Base-by-base conservation (phyloP, 2,797 vertebrate genomes). In the Gallinago nigripennis region DNA sequence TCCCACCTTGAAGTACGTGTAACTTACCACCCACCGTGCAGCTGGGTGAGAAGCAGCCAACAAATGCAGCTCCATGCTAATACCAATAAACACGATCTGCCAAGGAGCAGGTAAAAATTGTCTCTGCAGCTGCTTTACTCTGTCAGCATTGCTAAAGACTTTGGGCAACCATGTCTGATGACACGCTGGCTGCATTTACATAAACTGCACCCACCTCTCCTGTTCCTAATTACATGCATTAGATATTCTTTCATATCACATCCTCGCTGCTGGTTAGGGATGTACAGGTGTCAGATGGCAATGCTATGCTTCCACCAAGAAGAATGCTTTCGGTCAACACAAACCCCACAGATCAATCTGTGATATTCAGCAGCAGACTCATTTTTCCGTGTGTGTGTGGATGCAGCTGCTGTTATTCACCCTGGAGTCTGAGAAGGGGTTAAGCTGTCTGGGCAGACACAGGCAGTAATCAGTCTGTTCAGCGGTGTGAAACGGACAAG, bases 1-100 rank as follows among this genome's bases (percentile, higher is more conserved):
- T 69, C 37, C 45, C 11, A 0, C 2, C 9, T 1, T 54, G 85
- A 58, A 64, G 45, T 84, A 54, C 0, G 0, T 0, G 16, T 6
- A 46, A 50, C 43, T 37, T 30, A 41, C 16, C 25, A 63, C 81
- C 27, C 65, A 7, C 50, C 21, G 8, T 1, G 11, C 71, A 53
- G 76, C 37, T 4, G 48, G 16, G 77, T 0, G 65, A 88, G 77
- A 18, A 41, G 65, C 0, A 16, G 33, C n/a, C 66, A 54, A 68
- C 2, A 2, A 69, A 63, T 8, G 5, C 57, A 86, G 54, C 45
- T 48, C 71, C 71, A 50, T 0, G 1, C 61, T 30, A 41, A 73
- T 73, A 7, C 43, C 56, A 43, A 6, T 24, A 37, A 27, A 43
- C 2, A 8, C 1, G 8, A 27, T 5, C 30, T 37, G 82, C 54